phyloP scores from a whole-genome alignment of 2,113 vertebrate species.

The Seriola rivoliana region DNA sequence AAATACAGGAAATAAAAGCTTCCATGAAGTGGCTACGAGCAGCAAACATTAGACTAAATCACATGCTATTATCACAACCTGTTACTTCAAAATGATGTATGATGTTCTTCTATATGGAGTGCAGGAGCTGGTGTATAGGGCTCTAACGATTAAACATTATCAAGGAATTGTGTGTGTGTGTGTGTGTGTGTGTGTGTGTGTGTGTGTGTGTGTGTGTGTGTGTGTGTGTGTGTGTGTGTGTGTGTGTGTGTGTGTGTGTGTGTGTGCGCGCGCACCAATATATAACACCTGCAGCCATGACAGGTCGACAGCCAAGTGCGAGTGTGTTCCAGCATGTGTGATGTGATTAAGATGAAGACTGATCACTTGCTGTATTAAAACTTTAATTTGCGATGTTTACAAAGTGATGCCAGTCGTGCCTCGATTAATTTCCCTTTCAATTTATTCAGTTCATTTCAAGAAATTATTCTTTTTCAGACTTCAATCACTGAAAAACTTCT shows the following conservation, averaged over 20 bases:
- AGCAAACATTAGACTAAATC: neutral
- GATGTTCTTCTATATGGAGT: neutral
- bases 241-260: neutral
- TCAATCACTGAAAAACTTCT: neutral
- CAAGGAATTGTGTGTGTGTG: neutral
- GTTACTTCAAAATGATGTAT: neutral
- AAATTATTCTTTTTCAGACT: neutral
- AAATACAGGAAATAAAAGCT: neutral
- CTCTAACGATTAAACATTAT: neutral
- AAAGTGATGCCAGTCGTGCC: neutral
- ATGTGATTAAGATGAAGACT: neutral
- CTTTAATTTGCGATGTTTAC: constrained; percentile 1
- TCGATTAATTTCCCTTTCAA: neutral
- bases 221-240: neutral
- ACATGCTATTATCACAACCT: no score
- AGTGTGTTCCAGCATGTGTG: neutral
- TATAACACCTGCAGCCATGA: constrained; percentile 4
- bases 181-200: neutral
- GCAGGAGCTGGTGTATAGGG: no score
- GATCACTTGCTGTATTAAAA: constrained; percentile 24
- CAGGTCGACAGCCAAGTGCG: neutral
- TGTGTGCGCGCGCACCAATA: neutral
- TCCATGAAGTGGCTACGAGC: neutral
- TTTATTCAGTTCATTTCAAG: neutral
- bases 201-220: neutral